Conservation (phyloP, 2,888 invertebrate genomes). For the Pandemis heparana region DNA sequence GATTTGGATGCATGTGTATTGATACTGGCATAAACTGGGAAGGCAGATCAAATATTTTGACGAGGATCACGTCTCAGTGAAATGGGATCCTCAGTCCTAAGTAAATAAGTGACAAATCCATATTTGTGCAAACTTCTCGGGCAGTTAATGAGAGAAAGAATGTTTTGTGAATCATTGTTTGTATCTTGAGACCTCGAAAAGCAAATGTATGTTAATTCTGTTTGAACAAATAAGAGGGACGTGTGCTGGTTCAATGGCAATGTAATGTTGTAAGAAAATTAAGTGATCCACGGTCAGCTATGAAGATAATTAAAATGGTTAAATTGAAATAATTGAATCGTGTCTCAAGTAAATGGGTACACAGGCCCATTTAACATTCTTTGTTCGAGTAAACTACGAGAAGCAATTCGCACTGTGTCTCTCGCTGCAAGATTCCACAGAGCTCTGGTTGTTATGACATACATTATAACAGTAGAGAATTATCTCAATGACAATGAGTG, state of each 20-base stretch:
- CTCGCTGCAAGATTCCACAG: neutral
- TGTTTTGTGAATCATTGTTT: conserved; percentile 33
- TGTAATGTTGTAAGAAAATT: neutral
- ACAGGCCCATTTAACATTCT: neutral
- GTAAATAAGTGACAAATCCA: conserved; percentile 25
- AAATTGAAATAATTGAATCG: neutral
- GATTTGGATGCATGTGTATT: neutral
- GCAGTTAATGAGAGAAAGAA: conserved; percentile 37
- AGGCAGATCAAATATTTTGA: conserved; percentile 10
- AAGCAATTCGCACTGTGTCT: neutral
- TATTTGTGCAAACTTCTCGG: conserved; percentile 30
- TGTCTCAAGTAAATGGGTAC: neutral
- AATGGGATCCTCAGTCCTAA: conserved; percentile 24
- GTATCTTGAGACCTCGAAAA: conserved; percentile 15
- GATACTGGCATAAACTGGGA: neutral
- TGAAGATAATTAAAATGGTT: neutral
- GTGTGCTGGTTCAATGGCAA: neutral
- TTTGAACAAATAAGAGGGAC: conserved; percentile 1
- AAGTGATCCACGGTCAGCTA: neutral
- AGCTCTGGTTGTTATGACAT: neutral
- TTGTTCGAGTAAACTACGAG: neutral
- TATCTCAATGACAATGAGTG: neutral
- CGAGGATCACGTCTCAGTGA: conserved; percentile 6
- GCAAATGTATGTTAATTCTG: conserved; percentile 1
- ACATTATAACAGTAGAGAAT: neutral